Percentiles rank a stretch among this genome's conserved stretches.
These are phyloP conservation scores for Hipparchia sbordonii DNA, from an alignment of 2,888 invertebrate genomes.

Conservation along the genomic window DNA sequence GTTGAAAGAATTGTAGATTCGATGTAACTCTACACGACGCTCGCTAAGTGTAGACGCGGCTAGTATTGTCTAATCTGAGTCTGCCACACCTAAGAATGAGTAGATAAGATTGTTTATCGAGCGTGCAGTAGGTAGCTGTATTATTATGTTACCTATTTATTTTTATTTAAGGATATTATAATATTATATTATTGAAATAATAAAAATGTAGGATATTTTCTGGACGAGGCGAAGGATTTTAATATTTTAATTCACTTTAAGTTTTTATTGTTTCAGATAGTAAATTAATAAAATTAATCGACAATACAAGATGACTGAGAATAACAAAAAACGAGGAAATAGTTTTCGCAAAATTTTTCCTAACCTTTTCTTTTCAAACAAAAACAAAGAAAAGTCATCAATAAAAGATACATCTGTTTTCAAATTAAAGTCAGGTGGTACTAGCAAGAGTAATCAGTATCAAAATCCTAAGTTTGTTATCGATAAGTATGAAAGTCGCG, in stretches of 20 bases:
- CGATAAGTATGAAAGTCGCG: constrained; percentile 51
- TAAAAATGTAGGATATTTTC: no score
- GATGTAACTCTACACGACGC: no score
- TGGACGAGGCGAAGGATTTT: no score
- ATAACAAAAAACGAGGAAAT: constrained; percentile 62
- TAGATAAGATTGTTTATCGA: constrained; percentile 14
- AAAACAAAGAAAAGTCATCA: constrained; percentile 57
- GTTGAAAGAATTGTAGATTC: no score
- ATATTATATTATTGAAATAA: no score
- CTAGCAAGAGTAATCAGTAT: constrained; percentile 61
- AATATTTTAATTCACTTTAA: background rate
- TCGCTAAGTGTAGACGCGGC: background rate
- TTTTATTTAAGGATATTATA: no score
- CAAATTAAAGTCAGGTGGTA: constrained; percentile 42
- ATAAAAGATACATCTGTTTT: constrained; percentile 49
- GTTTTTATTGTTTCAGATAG: constrained; percentile 45
- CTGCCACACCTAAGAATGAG: constrained; percentile 5
- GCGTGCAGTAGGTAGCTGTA: background rate
- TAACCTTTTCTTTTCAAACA: constrained; percentile 64
- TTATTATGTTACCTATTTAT: no score
- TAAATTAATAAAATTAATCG: constrained; percentile 31
- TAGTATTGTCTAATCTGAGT: background rate
- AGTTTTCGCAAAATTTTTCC: constrained; percentile 73
- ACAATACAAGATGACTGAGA: constrained; percentile 57
- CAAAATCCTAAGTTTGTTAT: constrained; percentile 59